Evolutionary conservation across 2,888 invertebrate genomes (phyloP), one percentile per base, ranked within the genome.

Genomic region (Drosophila ezoana): DNA sequence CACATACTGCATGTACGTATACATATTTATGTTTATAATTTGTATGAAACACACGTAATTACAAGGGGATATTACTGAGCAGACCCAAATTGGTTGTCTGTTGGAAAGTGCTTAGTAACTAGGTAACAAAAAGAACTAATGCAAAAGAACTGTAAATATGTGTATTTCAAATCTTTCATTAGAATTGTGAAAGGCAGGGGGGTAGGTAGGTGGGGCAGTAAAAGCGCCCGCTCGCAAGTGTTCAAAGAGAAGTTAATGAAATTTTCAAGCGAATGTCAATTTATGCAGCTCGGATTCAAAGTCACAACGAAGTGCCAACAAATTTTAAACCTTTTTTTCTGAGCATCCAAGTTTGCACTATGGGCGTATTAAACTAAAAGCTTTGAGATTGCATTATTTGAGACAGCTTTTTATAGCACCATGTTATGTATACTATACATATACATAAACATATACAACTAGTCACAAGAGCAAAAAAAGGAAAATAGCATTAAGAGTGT

Each of bases 21-120:
- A 16, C 18, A 33, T 1, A n/a, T 33, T 16, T 51, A 16, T 16
- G 41, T 51, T 66, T 68, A 58, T 51, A 67, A 57, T 62, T 80
- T 69, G 37, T 59, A 59, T 54, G 56, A 84, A 84, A 66, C 61
- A 58, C 72, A 54, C 69, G 81, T 87, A 74, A 89, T 86, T 89
- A 76, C 60, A 70, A 51, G 32, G 6, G 35, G 9, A 48, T 38
- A 13, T 32, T 48, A 45, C 48, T 6, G 33, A 41, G n/a, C 14
- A 18, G 8, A 10, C 47, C 20, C 13, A 14, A 1, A 13, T n/a
- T 41, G 59, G 35, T 40, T 59, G 47, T 47, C 4, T 13, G 44
- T 18, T 23, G 14, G 32, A 8, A 33, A 16, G 5, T 18, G 35
- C 64, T 41, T 67, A 35, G 38, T 38, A 18, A 18, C 63, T 37